Evolutionary conservation across 2,113 vertebrate species (phyloP), one percentile per base, ranked within the genome.

Genomic region (Pelvicachromis taeniatus): DNA sequence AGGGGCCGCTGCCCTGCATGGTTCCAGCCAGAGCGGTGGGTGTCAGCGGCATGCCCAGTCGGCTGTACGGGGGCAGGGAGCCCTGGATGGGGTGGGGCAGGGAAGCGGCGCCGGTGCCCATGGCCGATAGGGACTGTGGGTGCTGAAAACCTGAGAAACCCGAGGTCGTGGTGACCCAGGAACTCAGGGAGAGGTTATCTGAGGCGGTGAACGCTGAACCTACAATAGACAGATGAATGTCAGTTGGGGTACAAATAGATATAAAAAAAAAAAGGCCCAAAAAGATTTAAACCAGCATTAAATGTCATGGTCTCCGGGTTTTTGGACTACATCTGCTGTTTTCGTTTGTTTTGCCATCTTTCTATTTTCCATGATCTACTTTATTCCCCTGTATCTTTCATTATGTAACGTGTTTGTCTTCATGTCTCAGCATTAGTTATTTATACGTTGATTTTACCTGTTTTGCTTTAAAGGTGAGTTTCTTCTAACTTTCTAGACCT

Each of bases 161-260:
- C 1, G 98, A 97, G 17, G 99, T 96, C 33, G 97, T 97, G 16
- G 98, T 97, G 65, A 99, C 98, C 99, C 99, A 99, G 94, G 98
- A 99, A 85, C 97, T 98, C 90, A 99, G 97, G 17, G 99, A 97
- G 80, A 99, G 95, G 91, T 98, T 99, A 78, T 99, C 99, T 17
- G 99, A 99, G 63, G 98, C 97, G 1, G 97, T 97, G 93, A 99
- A 99, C 1, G 98, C 99, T 3, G 99, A 99, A 5, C 97, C 99
- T 99, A 93, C 4, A 87, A 92, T 73, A 29, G 79, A 2, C 88
- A 16, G 8, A 11, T 1, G 1, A 10, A 52, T 7, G 52, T 73
- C 11, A 42, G 16, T 3, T 54, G 1, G 65, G 9, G 40, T 29
- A 7, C 9, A 65, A 61, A 63, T 16, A 29, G 14, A 7, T 26